Conservation (phyloP, 2,113 vertebrate species). For the Periophthalmodon schlosseri region DNA sequence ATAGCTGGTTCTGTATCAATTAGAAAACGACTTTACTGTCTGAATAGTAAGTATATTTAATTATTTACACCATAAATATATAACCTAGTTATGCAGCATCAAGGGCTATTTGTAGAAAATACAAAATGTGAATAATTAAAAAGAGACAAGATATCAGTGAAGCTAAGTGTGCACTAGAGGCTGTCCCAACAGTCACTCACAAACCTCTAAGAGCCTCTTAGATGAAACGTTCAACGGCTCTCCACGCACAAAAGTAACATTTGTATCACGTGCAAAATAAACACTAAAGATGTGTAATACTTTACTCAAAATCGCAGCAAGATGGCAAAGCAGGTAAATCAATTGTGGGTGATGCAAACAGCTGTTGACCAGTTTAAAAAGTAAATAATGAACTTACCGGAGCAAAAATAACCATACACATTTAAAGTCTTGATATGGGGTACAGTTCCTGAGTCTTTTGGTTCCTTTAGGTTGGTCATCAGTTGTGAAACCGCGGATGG, state of each 20-base stretch:
- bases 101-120: conserved; percentile 44
- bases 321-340: not conserved
- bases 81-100: not conserved
- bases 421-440: conserved; percentile 65
- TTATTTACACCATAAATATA: too few species aligned
- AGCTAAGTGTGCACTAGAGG: conserved; percentile 60
- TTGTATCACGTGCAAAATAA: not conserved
- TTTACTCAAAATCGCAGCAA: not conserved
- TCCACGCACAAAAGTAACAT: not conserved
- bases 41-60: too few species aligned
- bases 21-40: too few species aligned
- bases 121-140: conserved; percentile 74
- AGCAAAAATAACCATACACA: conserved; percentile 81
- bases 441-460: conserved; percentile 29
- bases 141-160: conserved; percentile 55
- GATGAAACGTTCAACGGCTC: not conserved
- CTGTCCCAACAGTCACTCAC: conserved; percentile 46
- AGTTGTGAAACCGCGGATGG: conserved; percentile 35
- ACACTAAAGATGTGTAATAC: not conserved
- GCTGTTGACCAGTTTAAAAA: not conserved
- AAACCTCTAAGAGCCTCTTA: not conserved
- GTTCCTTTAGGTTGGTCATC: conserved; percentile 34
- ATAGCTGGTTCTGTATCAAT: too few species aligned
- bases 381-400: conserved; percentile 67
- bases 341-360: not conserved